phyloP scores from a whole-genome alignment of 2,113 vertebrate species.

The Catharus minimus region DNA sequence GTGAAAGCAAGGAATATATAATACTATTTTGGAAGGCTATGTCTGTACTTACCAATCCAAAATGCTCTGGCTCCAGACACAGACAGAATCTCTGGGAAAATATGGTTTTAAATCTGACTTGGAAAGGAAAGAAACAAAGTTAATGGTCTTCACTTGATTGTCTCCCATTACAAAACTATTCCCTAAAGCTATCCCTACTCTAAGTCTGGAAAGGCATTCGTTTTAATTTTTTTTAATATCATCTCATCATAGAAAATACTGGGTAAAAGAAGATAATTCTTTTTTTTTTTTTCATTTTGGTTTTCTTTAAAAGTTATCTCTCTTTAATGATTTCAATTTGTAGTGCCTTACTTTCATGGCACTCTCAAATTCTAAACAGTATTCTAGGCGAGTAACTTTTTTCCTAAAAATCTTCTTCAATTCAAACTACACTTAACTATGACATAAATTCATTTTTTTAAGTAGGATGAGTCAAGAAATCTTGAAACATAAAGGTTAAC shows the following conservation, averaged over 20 bases:
- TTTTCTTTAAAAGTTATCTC: neutral
- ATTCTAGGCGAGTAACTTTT: neutral
- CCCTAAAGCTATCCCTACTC: neutral
- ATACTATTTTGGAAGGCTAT: neutral
- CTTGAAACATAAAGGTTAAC: neutral
- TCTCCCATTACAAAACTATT: neutral
- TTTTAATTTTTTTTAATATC: neutral
- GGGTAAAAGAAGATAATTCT: neutral
- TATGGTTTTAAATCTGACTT: neutral
- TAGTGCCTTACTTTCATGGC: neutral
- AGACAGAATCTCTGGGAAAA: neutral
- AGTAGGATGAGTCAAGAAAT: neutral
- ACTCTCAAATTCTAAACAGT: neutral
- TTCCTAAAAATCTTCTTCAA: neutral
- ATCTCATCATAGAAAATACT: neutral
- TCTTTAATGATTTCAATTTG: neutral
- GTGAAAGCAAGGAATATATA: neutral
- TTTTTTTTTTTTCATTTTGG: neutral
- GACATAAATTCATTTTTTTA: neutral
- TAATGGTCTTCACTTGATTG: fast-evolving
- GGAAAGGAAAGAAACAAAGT: neutral
- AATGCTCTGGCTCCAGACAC: neutral
- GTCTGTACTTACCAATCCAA: neutral
- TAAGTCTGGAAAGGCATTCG: neutral
- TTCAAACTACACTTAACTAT: neutral